Base-by-base conservation (phyloP, 1,140 invertebrate species). In the Hyposmocoma kahamanoa region DNA sequence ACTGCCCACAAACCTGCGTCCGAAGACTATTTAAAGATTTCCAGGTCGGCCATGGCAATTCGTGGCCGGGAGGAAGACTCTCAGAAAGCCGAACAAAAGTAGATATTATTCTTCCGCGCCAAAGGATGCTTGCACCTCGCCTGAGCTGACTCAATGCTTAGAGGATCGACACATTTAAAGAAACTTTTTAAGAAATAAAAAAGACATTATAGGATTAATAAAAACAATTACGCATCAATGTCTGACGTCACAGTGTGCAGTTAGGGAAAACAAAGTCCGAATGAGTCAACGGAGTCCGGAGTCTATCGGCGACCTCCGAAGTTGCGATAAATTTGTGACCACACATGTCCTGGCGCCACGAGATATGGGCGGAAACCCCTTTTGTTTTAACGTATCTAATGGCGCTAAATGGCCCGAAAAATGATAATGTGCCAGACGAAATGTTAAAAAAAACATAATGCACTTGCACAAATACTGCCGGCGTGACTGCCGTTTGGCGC, bases 361-460 rank as follows among this genome's bases (percentile, higher is more conserved):
- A 22, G 22, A n/a, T 45, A 24, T 39, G 48, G 55, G 58, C 58
- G 59, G 54, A 62, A 60, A 51, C 56, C 59, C 63, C 62, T n/a
- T 71, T 72, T 75, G 61, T 69, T 75, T 72, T 60, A 55, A 48
- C 46, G n/a, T n/a, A 34, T 3, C 4, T 13, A 34, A 34, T 47
- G 47, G 34, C 52, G 42, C 53, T 50, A 65, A 68, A 68, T 70
- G 60, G 46, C 41, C 56, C 43, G 49, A 59, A 66, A 56, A 55
- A 56, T 49, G 59, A 62, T 65, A 45, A n/a, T n/a, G n/a, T 51
- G 50, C 65, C 30, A 34, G 30, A 6, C 30, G 30, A 4, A 52
- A 60, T 57, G 50, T 44, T 24, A 22, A 53, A 22, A 24, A 36
- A 42, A 43, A 20, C 47, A 38, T 47, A 13, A 36, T 44, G 20